These are phyloP conservation scores for Saimiri boliviensis DNA, from an alignment of 2,113 vertebrate species.

Conservation along the genomic window DNA sequence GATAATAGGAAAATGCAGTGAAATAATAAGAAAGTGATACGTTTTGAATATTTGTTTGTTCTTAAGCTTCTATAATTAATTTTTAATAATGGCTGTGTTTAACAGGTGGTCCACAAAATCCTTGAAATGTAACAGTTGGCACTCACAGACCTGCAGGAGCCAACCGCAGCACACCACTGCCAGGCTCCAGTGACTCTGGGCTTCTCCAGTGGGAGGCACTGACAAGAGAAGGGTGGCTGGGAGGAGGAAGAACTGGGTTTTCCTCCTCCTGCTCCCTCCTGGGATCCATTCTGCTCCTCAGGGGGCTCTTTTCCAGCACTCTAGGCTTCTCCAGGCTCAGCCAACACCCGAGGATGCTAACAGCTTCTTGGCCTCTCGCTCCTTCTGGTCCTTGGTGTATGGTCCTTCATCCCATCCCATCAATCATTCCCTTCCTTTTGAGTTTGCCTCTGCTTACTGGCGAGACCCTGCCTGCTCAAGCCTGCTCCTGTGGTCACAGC, in stretches of 20 bases:
- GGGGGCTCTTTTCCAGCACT: background rate
- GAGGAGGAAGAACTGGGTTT: background rate
- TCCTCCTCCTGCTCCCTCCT: background rate
- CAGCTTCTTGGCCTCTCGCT: background rate
- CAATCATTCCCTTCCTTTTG: background rate
- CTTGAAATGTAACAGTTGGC: background rate
- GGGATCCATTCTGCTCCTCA: background rate
- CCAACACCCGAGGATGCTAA: background rate
- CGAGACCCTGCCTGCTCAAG: background rate
- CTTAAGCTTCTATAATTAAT: background rate
- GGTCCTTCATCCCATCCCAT: background rate
- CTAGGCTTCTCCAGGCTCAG: background rate
- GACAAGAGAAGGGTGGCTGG: background rate
- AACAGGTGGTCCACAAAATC: background rate
- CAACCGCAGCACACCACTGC: no score
- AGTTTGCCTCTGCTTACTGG: background rate
- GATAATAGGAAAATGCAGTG: background rate
- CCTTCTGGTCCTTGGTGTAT: background rate
- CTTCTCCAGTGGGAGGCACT: background rate
- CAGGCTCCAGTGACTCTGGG: background rate
- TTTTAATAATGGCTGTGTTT: background rate
- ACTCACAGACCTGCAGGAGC: background rate
- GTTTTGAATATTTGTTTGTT: background rate
- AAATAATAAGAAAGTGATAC: background rate
- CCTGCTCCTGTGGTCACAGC: background rate